Percentiles rank a stretch among this genome's conserved stretches.
Conservation (phyloP, 2,797 vertebrate species). For the Acanthornis magna region DNA sequence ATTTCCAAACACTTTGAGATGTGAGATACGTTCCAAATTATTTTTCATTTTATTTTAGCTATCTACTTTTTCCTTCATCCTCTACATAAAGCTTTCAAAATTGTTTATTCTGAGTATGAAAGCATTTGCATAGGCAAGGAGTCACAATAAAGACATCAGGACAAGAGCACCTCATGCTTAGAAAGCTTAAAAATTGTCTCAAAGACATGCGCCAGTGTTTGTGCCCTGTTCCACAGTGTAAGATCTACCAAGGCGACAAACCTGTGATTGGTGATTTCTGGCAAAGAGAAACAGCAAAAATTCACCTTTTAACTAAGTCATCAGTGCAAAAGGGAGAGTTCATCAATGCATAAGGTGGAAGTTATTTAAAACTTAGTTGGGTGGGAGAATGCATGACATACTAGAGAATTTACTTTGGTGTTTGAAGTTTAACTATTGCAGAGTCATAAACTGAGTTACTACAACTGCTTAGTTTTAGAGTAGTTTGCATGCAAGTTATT, state of each 20-base stretch:
- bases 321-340: neutral
- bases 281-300: neutral
- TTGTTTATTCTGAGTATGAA: neutral
- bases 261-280: neutral
- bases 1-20: neutral
- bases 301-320: neutral
- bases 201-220: neutral
- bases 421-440: neutral
- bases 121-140: neutral
- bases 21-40: neutral
- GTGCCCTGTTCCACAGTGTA: neutral
- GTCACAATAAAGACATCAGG: neutral
- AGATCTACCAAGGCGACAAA: neutral
- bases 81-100: neutral
- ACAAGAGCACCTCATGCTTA: neutral
- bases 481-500: neutral
- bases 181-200: neutral
- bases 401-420: neutral
- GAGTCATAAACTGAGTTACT: neutral
- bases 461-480: neutral
- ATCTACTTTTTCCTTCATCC: neutral
- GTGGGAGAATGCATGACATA: neutral
- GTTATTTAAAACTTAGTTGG: neutral
- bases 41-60: neutral
- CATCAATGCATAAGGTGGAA: rapidly evolving